Base-by-base conservation (phyloP, 2,888 invertebrate species). In the Petrophora chlorosata region DNA sequence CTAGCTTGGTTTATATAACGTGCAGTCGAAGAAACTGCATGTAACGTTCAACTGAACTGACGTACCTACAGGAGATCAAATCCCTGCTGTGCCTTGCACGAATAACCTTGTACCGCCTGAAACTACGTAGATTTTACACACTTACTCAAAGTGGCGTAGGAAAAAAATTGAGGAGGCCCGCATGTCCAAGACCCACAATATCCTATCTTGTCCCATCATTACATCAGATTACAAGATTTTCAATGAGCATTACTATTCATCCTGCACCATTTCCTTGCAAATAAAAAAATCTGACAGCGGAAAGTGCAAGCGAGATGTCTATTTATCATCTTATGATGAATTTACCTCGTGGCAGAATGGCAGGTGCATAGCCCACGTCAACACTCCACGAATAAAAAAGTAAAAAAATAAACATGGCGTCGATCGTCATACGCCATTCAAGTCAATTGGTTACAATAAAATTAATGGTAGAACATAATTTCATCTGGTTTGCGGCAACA, bases 401-500 rank as follows among this genome's bases (percentile, higher is more conserved):
- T 61, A 60, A 70, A 65, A 34, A 63, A 30, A 41, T 32, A 10
- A 19, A 38, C 10, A 13, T 13, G 12, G 61, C 53, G 60, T 61
- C 62, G 58, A 59, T 60, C 61, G 65, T 71, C 75, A 63, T 70
- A 67, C 67, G 64, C 84, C 79, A 84, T 85, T 85, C 78, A 85
- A 85, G 79, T 82, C 84, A 85, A 85, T 82, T 67, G 73, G 70
- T 72, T 73, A 79, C 73, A 79, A 77, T 81, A 80, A 82, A 77
- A 82, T 76, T 81, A 82, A 81, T 79, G 78, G 73, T 70, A 53
- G 53, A 53, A 71, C 76, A 73, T 75, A 70, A 73, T 73, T 75
- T 73, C 64, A 65, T 73, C 71, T 63, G 56, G 54, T 65, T 65
- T 75, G 73, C 59, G 59, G 44, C 39, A 44, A 52, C 59, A 71